Evolutionary conservation across 2,888 invertebrate species (phyloP), one percentile per base, ranked within the genome.

Genomic region (Lycophotia porphyrea): DNA sequence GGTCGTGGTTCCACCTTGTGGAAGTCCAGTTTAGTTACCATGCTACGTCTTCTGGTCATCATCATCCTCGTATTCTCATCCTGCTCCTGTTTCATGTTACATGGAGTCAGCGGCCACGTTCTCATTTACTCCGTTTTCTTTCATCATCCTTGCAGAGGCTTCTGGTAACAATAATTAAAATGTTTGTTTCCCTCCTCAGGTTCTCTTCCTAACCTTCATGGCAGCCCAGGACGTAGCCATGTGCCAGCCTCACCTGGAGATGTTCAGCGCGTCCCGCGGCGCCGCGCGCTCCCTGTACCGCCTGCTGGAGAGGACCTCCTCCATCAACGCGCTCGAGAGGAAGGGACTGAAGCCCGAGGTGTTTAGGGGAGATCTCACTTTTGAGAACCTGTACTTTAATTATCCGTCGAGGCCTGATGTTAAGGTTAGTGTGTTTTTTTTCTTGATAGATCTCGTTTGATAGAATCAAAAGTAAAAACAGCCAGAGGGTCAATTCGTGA

Each of bases 361-460:
- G 2, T 96, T 97, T 52, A 91, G 86, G 0, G 98, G 98, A 0
- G 97, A 97, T 69, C 97, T 99, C 60, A 95, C 96, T 77, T 97
- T 98, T 89, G 97, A 97, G 76, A 96, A 97, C 86, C 95, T 98
- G 5, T 97, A 97, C 88, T 99, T 99, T 90, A 97, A 97, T 68
- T 99, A 99, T 91, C 99, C 99, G 0, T 97, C 98, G 0, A 93
- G 99, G 64, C 97, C 97, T 34, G 98, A 98, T 89, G 97, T 98
- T 0, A 97, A 97, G 95, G 97, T 97, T 11, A 21, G 60, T 63
- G 24, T 24, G 39, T 42, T n/a, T 61, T 52, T 52, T 52, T 52
- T 52, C 11, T n/a, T 52, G 24, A 47, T 24, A 18, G 58, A 31
- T 3, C 58, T 58, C 15, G 15, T 27, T 27, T 27, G 27, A n/a